phyloP scores from a whole-genome alignment of 2,113 vertebrate genomes.

The Condylura cristata region DNA sequence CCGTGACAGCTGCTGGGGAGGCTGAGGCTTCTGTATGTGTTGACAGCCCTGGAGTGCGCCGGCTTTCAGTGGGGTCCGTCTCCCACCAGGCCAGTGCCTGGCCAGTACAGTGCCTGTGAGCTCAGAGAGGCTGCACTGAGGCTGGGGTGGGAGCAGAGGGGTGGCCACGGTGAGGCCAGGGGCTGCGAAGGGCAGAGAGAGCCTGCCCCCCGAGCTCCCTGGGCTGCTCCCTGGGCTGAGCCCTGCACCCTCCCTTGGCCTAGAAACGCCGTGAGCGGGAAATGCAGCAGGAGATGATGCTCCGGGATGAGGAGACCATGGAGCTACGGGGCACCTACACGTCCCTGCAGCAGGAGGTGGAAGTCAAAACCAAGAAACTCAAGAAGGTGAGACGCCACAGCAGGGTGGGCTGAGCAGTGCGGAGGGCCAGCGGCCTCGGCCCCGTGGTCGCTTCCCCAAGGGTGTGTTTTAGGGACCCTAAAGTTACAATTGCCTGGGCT shows the following conservation, averaged over 20 bases:
- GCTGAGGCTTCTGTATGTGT: neutral
- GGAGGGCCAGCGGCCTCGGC: neutral
- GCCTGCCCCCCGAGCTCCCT: neutral
- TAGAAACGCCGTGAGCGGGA: constrained; percentile 95
- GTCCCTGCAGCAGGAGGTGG: constrained; percentile 97
- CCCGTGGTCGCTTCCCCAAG: neutral
- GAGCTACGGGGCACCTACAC: constrained; percentile 96
- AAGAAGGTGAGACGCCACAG: constrained; percentile 89
- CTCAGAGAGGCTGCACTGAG: neutral
- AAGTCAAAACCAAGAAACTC: constrained; percentile 98
- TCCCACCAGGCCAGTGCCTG: neutral
- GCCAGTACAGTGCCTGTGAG: neutral
- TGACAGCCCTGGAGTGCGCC: neutral
- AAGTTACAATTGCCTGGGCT: neutral
- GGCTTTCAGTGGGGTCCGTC: neutral
- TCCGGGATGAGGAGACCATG: constrained; percentile 95
- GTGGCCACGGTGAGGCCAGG: neutral
- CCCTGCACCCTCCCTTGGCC: accelerated
- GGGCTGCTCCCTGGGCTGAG: neutral
- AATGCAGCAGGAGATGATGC: constrained; percentile 95
- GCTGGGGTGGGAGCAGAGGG: neutral
- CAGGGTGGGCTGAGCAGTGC: neutral
- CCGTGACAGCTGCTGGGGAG: neutral
- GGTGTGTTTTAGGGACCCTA: neutral
- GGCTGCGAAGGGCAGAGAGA: neutral